These are phyloP conservation scores for Enteromius unitaeniatus DNA, from an alignment of 2,797 vertebrate genomes.

Conservation along the genomic window DNA sequence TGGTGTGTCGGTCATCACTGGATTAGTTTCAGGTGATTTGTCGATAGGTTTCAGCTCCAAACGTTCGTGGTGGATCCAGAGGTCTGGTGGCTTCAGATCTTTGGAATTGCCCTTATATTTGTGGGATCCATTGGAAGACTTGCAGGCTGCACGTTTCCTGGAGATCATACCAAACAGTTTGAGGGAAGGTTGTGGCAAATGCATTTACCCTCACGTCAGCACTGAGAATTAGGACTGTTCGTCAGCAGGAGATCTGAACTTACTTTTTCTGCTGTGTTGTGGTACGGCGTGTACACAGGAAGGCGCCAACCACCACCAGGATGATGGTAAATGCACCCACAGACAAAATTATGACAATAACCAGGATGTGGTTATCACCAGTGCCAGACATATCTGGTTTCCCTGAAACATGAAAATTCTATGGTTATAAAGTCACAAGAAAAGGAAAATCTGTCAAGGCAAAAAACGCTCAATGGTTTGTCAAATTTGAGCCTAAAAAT, in stretches of 20 bases:
- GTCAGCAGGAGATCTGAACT: slow-evolving; percentile 51
- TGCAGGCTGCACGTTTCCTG: slow-evolving; percentile 96
- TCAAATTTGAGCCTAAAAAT: neutral
- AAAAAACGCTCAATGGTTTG: neutral
- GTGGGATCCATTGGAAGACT: slow-evolving; percentile 94
- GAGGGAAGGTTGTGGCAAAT: neutral
- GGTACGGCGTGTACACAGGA: slow-evolving; percentile 93
- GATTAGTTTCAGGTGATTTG: slow-evolving; percentile 96
- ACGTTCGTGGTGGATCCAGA: slow-evolving; percentile 98
- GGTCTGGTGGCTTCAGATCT: slow-evolving; percentile 96
- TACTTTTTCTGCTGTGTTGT: slow-evolving; percentile 98
- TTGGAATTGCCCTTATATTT: slow-evolving; percentile 98
- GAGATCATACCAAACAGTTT: neutral
- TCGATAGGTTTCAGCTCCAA: slow-evolving; percentile 98
- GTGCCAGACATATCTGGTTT: slow-evolving; percentile 86
- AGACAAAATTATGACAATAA: slow-evolving; percentile 93
- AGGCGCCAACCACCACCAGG: slow-evolving; percentile 91
- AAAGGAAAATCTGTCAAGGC: neutral
- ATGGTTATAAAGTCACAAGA: neutral
- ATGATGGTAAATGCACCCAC: slow-evolving; percentile 94
- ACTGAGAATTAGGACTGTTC: neutral
- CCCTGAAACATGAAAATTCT: slow-evolving; percentile 71
- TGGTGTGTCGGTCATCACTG: slow-evolving; percentile 96
- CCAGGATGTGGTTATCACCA: slow-evolving; percentile 87
- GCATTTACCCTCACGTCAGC: neutral